These are phyloP conservation scores for Panurus biarmicus DNA, from an alignment of 2,113 vertebrate species.

Conservation along the genomic window DNA sequence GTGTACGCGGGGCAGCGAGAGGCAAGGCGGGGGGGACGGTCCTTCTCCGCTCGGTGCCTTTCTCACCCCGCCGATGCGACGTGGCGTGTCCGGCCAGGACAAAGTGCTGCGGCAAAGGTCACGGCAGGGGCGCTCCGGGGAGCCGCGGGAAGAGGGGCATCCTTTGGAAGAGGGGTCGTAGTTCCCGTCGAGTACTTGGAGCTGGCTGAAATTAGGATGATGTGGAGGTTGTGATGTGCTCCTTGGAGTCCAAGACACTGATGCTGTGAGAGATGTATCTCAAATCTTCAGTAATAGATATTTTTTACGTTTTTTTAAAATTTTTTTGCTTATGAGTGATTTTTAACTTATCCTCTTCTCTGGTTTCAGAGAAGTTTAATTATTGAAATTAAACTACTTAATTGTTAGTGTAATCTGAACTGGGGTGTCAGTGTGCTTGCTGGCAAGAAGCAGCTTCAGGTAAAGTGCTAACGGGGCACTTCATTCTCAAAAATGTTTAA, in stretches of 20 bases:
- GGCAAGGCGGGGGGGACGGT: background rate
- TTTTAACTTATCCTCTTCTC: background rate
- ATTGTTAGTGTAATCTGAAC: background rate
- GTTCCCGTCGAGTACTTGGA: fast-evolving
- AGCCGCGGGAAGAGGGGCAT: background rate
- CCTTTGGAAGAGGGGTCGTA: background rate
- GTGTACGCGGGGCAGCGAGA: background rate
- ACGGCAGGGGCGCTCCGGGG: background rate
- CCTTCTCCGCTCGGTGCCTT: fast-evolving
- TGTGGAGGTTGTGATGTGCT: background rate
- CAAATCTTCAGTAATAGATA: fast-evolving
- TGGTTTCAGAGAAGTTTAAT: background rate
- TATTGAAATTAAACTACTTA: background rate
- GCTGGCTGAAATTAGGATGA: fast-evolving
- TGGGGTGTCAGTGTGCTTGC: background rate
- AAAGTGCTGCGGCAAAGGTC: background rate
- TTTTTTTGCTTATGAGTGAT: background rate
- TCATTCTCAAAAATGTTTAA: background rate
- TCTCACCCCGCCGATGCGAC: fast-evolving
- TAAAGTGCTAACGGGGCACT: background rate
- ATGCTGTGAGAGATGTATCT: background rate
- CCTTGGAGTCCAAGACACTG: fast-evolving
- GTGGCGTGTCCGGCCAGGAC: fast-evolving
- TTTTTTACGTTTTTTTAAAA: background rate
- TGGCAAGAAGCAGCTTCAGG: background rate